These are phyloP conservation scores for Dendrocincla fuliginosa DNA, from an alignment of 2,797 vertebrate genomes.

Conservation along the genomic window DNA sequence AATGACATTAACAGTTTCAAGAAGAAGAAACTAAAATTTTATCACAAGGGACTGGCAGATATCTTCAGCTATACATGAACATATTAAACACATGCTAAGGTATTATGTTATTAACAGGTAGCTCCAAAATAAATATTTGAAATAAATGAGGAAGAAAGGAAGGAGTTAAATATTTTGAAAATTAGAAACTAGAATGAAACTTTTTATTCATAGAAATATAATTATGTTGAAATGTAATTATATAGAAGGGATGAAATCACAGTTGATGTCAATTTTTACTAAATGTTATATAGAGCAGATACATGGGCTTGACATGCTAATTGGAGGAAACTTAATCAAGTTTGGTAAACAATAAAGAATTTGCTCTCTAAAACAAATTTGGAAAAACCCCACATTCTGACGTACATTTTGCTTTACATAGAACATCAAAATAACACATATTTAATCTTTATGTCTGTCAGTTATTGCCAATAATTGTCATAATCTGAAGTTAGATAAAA, in stretches of 20 bases:
- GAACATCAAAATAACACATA: background rate
- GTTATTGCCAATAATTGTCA: background rate
- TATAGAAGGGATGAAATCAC: conserved; percentile 50
- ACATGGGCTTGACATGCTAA: conserved; percentile 42
- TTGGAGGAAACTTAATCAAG: conserved; percentile 42
- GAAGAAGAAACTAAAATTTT: conserved; percentile 14
- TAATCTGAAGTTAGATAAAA: background rate
- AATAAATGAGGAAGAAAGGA: background rate
- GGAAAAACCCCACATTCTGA: background rate
- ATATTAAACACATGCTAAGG: background rate
- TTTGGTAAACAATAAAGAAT: conserved; percentile 41
- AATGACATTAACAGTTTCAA: background rate
- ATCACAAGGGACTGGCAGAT: background rate
- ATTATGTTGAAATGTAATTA: conserved; percentile 61
- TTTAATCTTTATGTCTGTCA: background rate
- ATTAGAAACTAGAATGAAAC: background rate
- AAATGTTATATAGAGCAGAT: conserved; percentile 50
- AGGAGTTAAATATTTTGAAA: background rate
- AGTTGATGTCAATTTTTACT: conserved; percentile 32
- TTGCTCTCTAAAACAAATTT: conserved; percentile 15
- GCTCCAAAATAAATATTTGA: background rate
- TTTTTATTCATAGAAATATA: conserved; percentile 19
- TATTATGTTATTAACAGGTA: background rate
- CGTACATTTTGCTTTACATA: background rate
- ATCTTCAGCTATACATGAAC: background rate